Conservation (phyloP, 2,113 vertebrate genomes). For the Rhinolophus ferrumequinum region DNA sequence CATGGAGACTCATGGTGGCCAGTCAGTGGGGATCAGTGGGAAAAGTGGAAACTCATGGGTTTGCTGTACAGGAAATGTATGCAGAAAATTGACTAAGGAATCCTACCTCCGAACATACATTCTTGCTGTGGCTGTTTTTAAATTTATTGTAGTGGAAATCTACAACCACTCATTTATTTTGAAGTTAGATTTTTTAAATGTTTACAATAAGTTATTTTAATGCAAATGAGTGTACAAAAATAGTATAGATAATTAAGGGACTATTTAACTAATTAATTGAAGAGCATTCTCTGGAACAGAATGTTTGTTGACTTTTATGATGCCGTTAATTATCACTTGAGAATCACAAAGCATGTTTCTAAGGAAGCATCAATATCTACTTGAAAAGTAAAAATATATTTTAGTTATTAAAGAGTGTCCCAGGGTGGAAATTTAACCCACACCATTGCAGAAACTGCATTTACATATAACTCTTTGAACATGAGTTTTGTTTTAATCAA, state of each 20-base stretch:
- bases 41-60: background rate
- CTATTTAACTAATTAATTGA: background rate
- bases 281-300: background rate
- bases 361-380: background rate
- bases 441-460: background rate
- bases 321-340: background rate
- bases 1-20: background rate
- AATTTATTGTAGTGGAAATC: background rate
- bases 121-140: background rate
- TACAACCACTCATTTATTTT: background rate
- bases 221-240: background rate
- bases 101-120: background rate
- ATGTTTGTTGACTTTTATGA: background rate
- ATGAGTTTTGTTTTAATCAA: background rate
- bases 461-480: background rate
- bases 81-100: background rate
- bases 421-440: background rate
- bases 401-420: background rate
- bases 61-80: background rate
- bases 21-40: background rate
- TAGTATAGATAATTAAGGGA: background rate
- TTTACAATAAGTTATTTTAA: background rate
- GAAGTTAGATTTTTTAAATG: background rate
- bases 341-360: background rate
- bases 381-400: background rate